A percentile compares a stretch with the other conserved stretches of the same genome.
These are phyloP conservation scores for Myrmecobius fasciatus DNA, from an alignment of 2,113 vertebrate species.

Conservation along the genomic window DNA sequence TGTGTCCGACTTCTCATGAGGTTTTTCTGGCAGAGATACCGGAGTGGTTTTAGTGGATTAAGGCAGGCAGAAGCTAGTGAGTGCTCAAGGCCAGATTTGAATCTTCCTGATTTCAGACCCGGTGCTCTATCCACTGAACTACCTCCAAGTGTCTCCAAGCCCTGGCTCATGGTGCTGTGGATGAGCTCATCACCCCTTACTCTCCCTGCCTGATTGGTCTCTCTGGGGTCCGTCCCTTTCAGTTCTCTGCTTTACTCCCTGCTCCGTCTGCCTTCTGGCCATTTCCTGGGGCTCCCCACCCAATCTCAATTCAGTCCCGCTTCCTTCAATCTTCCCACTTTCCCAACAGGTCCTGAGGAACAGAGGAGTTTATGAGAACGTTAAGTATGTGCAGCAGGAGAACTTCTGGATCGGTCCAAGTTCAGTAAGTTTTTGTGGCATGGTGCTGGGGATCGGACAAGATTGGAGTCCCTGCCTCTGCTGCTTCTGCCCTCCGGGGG, in stretches of 20 bases:
- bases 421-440: slow-evolving; percentile 85
- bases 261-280: neutral
- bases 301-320: neutral
- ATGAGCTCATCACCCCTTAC: neutral
- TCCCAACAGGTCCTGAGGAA: slow-evolving; percentile 94
- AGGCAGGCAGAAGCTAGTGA: neutral
- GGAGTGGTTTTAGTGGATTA: neutral
- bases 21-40: neutral
- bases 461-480: neutral
- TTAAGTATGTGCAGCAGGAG: slow-evolving; percentile 98
- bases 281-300: neutral
- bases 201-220: neutral
- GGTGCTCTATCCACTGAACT: neutral
- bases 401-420: slow-evolving; percentile 99
- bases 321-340: slow-evolving; percentile 19
- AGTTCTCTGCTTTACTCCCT: too few relatives aligned
- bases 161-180: neutral
- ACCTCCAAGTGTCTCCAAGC: neutral
- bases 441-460: neutral
- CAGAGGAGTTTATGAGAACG: slow-evolving; percentile 98
- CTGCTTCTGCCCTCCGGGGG: neutral
- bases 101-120: neutral
- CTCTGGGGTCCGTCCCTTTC: neutral
- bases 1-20: neutral
- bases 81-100: neutral